A percentile compares a stretch with the other conserved stretches of the same genome.
phyloP scores from a whole-genome alignment of 2,113 vertebrate genomes.

The Elachura formosa region DNA sequence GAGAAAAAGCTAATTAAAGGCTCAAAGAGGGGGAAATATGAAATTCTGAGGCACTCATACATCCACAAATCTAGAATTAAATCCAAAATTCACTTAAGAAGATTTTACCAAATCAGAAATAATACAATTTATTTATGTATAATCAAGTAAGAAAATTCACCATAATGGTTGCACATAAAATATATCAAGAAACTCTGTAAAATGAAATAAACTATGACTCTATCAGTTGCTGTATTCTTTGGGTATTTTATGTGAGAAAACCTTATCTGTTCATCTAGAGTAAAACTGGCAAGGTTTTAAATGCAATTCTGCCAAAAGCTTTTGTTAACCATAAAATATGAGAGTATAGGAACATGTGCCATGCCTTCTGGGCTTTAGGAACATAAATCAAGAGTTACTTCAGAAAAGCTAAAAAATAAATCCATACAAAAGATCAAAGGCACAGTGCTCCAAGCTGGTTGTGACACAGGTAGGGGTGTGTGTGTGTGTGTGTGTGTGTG shows the following conservation, averaged over 20 bases:
- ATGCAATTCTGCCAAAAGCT: conserved; percentile 2
- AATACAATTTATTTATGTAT: background rate
- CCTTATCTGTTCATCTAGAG: background rate
- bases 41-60: background rate
- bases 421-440: background rate
- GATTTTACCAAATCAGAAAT: background rate
- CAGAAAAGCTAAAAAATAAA: background rate
- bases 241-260: background rate
- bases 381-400: background rate
- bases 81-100: background rate
- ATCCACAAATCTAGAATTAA: background rate
- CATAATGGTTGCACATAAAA: background rate
- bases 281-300: background rate
- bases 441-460: background rate
- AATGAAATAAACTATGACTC: background rate
- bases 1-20: background rate
- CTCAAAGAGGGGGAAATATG: background rate
- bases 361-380: conserved; percentile 11
- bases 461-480: background rate
- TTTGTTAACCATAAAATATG: background rate
- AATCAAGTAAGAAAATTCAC: background rate
- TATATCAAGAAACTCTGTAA: background rate
- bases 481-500: background rate
- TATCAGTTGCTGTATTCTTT: background rate
- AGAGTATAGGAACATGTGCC: background rate